Evolutionary conservation across 92 coral and sea anemone species (phyloP).

Genomic region (Meandrina meandrites): DNA sequence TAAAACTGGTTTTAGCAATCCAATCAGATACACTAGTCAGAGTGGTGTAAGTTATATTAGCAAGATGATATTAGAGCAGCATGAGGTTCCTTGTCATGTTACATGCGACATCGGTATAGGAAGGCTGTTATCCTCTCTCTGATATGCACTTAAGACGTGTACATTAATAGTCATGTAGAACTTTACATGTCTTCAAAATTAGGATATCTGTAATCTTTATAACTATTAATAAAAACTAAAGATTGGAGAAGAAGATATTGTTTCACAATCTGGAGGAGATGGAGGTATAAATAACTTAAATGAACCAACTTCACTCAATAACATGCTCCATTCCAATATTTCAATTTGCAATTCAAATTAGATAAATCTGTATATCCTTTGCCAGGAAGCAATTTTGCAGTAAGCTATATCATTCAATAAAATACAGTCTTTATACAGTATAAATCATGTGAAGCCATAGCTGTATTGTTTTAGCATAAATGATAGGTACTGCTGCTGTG

Average conservation of each 20-base stretch:
- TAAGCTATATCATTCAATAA: too few species aligned
- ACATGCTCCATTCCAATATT: neutral
- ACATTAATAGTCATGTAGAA: too few species aligned
- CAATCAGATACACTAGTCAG: too few species aligned
- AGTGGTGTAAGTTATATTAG: too few species aligned
- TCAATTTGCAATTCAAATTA: neutral
- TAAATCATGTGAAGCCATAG: too few species aligned
- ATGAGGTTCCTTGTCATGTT: neutral
- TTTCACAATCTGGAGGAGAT: neutral
- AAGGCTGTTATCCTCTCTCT: neutral
- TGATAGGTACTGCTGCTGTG: neutral
- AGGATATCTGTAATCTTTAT: neutral
- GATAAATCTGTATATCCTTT: too few species aligned
- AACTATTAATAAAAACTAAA: neutral
- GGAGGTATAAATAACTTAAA: neutral
- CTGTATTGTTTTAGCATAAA: too few species aligned
- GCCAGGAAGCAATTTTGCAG: too few species aligned
- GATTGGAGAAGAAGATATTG: neutral
- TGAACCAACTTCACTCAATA: neutral
- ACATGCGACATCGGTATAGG: neutral
- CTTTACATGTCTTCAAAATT: neutral
- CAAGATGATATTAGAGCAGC: neutral
- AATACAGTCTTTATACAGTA: too few species aligned
- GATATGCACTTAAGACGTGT: neutral
- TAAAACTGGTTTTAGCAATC: too few species aligned